These are phyloP conservation scores for Mormyrus hasselquistii DNA, from an alignment of 2,797 vertebrate species.

Conservation along the genomic window DNA sequence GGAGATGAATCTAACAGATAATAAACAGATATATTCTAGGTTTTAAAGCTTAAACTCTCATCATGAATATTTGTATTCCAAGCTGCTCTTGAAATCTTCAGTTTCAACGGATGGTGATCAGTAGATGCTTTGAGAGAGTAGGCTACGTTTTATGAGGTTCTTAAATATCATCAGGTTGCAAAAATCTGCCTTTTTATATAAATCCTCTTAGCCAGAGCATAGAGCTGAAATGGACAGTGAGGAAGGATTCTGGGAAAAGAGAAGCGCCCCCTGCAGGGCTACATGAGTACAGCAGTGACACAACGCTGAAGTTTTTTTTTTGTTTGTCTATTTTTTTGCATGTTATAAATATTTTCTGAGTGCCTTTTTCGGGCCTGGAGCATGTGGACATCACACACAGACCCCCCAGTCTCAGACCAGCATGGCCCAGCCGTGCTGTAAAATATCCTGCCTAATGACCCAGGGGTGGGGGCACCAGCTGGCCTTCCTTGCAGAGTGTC, in stretches of 20 bases:
- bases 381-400: background rate
- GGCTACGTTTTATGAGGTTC: background rate
- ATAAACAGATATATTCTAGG: background rate
- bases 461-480: background rate
- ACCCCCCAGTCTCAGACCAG: background rate
- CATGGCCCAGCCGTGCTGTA: background rate
- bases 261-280: background rate
- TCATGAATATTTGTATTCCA: conserved; percentile 1
- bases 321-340: background rate
- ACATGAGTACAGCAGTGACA: background rate
- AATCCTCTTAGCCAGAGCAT: background rate
- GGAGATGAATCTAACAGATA: background rate
- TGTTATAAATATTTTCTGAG: background rate
- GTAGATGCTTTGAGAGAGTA: background rate
- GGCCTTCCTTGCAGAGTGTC: background rate
- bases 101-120: background rate
- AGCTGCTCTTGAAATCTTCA: background rate
- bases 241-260: background rate
- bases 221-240: background rate
- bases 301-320: background rate
- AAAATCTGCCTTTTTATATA: background rate
- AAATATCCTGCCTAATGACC: conserved; percentile 8
- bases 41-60: conserved; percentile 6
- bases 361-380: background rate
- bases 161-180: background rate